phyloP scores from a whole-genome alignment of 2,888 invertebrate genomes.

The Perithous albicinctus region DNA sequence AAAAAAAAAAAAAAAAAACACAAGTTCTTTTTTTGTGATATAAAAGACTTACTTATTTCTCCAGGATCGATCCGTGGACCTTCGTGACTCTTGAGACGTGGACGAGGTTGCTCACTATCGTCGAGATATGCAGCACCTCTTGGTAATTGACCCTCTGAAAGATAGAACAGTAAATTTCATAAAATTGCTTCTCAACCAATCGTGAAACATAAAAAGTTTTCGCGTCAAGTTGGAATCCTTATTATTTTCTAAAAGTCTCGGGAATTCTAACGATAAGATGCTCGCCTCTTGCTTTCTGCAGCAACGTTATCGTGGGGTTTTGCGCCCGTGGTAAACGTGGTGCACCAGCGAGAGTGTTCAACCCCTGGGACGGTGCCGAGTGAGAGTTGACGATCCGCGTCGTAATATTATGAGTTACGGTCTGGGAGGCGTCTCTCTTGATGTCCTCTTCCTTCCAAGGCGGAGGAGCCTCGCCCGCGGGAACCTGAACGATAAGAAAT shows the following conservation, averaged over 20 bases:
- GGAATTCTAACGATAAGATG: conserved; percentile 34
- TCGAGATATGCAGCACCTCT: conserved; percentile 91
- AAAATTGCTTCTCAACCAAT: background rate
- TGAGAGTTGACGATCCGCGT: conserved; percentile 85
- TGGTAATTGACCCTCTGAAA: conserved; percentile 92
- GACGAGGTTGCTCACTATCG: conserved; percentile 70
- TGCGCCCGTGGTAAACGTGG: conserved; percentile 90
- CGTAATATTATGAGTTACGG: conserved; percentile 75
- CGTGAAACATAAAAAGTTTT: background rate
- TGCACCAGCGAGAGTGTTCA: conserved; percentile 84
- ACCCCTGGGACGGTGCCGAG: conserved; percentile 89
- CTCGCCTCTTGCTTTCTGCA: conserved; percentile 95
- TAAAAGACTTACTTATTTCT: conserved; percentile 80
- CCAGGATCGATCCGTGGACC: conserved; percentile 79
- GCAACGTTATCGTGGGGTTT: conserved; percentile 94
- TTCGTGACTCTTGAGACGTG: conserved; percentile 74
- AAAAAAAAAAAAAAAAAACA: too few relatives aligned
- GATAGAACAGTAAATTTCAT: conserved; percentile 18
- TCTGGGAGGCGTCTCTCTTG: conserved; percentile 72
- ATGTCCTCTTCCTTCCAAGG: conserved; percentile 76
- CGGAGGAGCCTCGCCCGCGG: conserved; percentile 68
- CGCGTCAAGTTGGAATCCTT: background rate
- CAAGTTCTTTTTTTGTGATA: background rate
- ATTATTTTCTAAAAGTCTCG: background rate
- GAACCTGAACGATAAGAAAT: conserved; percentile 37